A percentile compares a stretch with the other conserved stretches of the same genome.
These are phyloP conservation scores for Dufourea novaeangliae DNA, from an alignment of 1,140 invertebrate species.

Conservation along the genomic window DNA sequence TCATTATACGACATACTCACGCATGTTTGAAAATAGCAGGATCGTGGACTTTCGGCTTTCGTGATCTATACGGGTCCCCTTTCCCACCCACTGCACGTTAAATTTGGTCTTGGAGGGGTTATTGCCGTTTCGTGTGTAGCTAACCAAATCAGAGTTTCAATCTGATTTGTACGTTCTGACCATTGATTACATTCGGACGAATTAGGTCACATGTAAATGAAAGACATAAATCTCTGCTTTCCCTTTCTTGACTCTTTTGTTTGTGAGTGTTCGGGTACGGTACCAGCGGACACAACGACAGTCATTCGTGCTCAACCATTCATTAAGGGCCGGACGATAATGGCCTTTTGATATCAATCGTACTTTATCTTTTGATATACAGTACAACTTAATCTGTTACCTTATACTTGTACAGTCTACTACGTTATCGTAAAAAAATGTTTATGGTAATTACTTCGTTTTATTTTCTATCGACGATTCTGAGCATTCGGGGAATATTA, in stretches of 20 bases:
- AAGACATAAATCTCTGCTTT: conserved; percentile 62
- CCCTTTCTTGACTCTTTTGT: conserved; percentile 53
- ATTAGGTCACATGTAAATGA: conserved; percentile 71
- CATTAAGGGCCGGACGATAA: neutral
- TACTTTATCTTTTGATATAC: neutral
- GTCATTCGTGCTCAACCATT: neutral
- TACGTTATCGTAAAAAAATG: neutral
- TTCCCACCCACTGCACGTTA: too few species aligned
- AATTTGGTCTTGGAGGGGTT: conserved; percentile 61
- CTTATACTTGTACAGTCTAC: neutral
- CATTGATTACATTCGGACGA: conserved; percentile 64
- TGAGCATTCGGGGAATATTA: too few species aligned
- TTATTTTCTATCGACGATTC: too few species aligned
- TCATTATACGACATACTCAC: conserved; percentile 37
- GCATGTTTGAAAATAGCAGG: conserved; percentile 52
- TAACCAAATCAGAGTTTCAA: conserved; percentile 65
- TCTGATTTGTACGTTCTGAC: conserved; percentile 61
- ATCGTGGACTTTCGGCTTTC: conserved; percentile 62
- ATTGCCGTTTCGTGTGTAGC: conserved; percentile 68
- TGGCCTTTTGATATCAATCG: neutral
- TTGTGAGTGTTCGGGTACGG: conserved; percentile 36
- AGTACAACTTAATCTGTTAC: neutral
- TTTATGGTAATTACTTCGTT: too few species aligned
- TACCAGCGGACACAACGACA: conserved; percentile 26
- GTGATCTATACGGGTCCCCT: conserved; percentile 50